Conservation (phyloP, 2,797 vertebrate genomes). For the Paguma larvata region DNA sequence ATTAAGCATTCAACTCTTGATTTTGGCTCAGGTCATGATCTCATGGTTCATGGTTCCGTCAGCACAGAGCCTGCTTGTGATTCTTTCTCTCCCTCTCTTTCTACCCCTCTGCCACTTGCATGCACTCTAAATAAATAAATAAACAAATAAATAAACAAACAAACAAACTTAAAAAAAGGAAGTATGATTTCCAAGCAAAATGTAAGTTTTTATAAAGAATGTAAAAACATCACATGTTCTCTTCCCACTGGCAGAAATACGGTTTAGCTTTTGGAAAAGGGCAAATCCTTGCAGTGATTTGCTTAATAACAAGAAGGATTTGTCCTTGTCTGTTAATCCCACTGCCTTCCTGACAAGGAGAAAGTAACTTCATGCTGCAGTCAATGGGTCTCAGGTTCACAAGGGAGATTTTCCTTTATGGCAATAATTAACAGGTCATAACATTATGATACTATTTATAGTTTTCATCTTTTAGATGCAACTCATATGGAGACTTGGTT, state of each 20-base stretch:
- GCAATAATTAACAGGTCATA: conserved; percentile 50
- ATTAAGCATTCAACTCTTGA: too few species aligned
- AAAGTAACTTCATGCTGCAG: conserved; percentile 43
- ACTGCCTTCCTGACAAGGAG: conserved; percentile 15
- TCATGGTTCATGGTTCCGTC: too few species aligned
- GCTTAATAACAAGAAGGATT: conserved; percentile 49
- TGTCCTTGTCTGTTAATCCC: conserved; percentile 26
- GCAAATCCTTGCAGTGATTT: conserved; percentile 30
- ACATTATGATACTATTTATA: conserved; percentile 5
- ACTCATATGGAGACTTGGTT: conserved; percentile 18
- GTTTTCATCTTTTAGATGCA: conserved; percentile 57
- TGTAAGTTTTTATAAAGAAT: conserved; percentile 37
- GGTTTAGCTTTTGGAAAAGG: conserved; percentile 1
- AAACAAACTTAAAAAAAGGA: neutral
- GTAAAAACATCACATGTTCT: conserved; percentile 40
- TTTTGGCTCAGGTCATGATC: too few species aligned
- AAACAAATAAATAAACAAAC: neutral
- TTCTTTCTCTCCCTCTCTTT: too few species aligned
- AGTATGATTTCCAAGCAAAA: conserved; percentile 65
- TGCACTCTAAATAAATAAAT: neutral
- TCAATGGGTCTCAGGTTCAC: conserved; percentile 19
- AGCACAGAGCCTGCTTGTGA: too few species aligned
- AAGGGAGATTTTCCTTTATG: conserved; percentile 41
- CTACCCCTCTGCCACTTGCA: too few species aligned
- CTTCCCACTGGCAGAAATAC: conserved; percentile 46